phyloP scores from a whole-genome alignment of 92 coral and sea anemone species.

The Paramuricea clavata region DNA sequence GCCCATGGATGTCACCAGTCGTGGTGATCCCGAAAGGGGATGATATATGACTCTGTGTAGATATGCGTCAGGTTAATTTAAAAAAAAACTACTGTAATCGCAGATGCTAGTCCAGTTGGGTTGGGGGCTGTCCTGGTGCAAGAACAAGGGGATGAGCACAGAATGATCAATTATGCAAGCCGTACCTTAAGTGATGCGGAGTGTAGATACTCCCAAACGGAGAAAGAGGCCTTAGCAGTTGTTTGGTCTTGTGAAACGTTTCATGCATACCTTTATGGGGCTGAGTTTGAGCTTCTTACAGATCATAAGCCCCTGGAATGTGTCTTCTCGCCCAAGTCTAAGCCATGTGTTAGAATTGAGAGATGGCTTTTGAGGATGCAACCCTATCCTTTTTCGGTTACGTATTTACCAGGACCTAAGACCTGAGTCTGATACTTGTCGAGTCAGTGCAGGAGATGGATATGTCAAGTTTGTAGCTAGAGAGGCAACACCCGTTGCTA shows the following conservation, averaged over 20 bases:
- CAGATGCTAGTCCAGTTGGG: slow-evolving; percentile 63
- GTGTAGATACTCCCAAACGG: slow-evolving; percentile 60
- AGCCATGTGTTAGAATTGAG: slow-evolving; percentile 24
- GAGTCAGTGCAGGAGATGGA: slow-evolving; percentile 14
- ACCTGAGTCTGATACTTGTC: neutral
- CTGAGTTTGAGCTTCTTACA: neutral
- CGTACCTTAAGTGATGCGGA: slow-evolving; percentile 53
- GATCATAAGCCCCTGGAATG: slow-evolving; percentile 1
- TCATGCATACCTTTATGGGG: slow-evolving; percentile 41
- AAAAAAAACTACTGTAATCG: too few relatives aligned
- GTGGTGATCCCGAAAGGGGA: slow-evolving; percentile 61
- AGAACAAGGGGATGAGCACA: slow-evolving; percentile 50
- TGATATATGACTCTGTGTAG: slow-evolving; percentile 58
- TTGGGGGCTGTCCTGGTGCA: slow-evolving; percentile 56
- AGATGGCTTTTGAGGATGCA: slow-evolving; percentile 6
- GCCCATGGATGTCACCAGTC: slow-evolving; percentile 63
- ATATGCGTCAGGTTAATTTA: slow-evolving; percentile 72
- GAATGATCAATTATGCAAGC: slow-evolving; percentile 61
- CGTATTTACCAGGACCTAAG: neutral
- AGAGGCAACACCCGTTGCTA: neutral
- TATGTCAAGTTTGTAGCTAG: neutral
- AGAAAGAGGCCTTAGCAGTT: slow-evolving; percentile 67
- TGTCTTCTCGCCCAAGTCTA: neutral
- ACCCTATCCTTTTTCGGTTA: neutral
- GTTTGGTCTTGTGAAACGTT: slow-evolving; percentile 72